Base-by-base conservation (phyloP, 1,140 invertebrate genomes). In the Drosophila eugracilis region DNA sequence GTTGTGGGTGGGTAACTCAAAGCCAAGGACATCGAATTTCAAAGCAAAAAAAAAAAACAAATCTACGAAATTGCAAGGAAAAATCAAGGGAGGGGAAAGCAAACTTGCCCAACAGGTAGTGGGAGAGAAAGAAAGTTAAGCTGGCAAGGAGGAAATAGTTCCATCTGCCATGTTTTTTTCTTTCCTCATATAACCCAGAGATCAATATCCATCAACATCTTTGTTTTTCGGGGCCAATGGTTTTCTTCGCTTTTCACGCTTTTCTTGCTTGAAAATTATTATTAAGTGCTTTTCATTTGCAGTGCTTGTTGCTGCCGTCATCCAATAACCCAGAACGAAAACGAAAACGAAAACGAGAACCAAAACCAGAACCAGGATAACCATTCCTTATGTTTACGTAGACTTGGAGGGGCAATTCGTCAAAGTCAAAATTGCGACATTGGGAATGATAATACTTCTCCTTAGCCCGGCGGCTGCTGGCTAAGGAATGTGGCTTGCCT, bases 401-500 rank as follows among this genome's bases (percentile, higher is more conserved):
- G 10, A 17, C 7, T 4, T 75, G 75, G 59, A 42, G 72, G 50
- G 47, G 44, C 75, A 72, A 88, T 88, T 75, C 78, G 84, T 88
- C 83, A 88, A 78, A 89, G 83, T 88, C 84, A 88, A 78, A 76
- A 78, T 73, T 81, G 66, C 83, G 57, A 88, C 75, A 78, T 30
- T 72, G 70, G 48, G 52, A 69, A 74, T 75, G 67, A 75, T 78
- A 76, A 75, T 81, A 74, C 73, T 88, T 60, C 55, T 71, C 30
- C 74, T n/a, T n/a, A 32, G 67, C 62, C 26, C 26, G 26, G 5
- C 26, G 5, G 49, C 37, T 3, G 22, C 3, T 32, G 19, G 59
- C 63, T 75, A 50, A 19, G 80, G 80, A 66, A 69, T 85, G 65
- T 58, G 37, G 53, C 36, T 30, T 37, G 45, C 54, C 45, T 66